Evolutionary conservation across 92 coral and sea anemone genomes (phyloP), one percentile per base, ranked within the genome.

Genomic region (Porites divaricata): DNA sequence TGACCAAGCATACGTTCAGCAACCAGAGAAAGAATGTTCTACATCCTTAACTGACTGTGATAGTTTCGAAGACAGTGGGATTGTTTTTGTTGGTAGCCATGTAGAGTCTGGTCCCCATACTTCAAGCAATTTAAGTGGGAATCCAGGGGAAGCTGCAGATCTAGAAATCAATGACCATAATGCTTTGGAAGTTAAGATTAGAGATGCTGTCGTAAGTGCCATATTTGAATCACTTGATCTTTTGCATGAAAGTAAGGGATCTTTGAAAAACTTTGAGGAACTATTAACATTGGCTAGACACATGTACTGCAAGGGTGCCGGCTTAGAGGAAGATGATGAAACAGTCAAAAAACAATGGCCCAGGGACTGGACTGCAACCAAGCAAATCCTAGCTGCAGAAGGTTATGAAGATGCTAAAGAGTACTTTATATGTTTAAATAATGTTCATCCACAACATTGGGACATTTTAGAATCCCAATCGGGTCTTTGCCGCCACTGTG

Each of bases 321-420:
- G 87, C 49, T 20, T 90, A 28, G 77, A 72, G 16, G 87, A 90
- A 25, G 68, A 90, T 67, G 90, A 90, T 67, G 83, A 87, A 24
- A 28, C 28, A 56, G 78, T 88, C 58, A 88, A 88, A 61, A 65
- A 81, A 76, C 64, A 81, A 9, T 91, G 91, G 94, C 94, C 91
- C 7, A 65, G 81, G 35, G 57, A 74, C 63, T 91, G 91, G 94
- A 70, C 79, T 72, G 53, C 69, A 28, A 88, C 94, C 8, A 87
- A 74, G 76, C 67, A 83, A 58, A 70, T 74, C 67, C 93, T 87
- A 23, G n/a, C 64, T 35, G 64, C 52, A 15, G 83, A 82, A 68
- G 93, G 91, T 8, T 90, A 90, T 78, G 81, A 81, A 57, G 93
- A 90, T 86, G 93, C 91, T 17, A 87, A 87, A 75, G 85, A 90